A percentile compares a stretch with the other conserved stretches of the same genome.
Conservation (phyloP, 2,797 vertebrate genomes). For the Harpagifer antarcticus region DNA sequence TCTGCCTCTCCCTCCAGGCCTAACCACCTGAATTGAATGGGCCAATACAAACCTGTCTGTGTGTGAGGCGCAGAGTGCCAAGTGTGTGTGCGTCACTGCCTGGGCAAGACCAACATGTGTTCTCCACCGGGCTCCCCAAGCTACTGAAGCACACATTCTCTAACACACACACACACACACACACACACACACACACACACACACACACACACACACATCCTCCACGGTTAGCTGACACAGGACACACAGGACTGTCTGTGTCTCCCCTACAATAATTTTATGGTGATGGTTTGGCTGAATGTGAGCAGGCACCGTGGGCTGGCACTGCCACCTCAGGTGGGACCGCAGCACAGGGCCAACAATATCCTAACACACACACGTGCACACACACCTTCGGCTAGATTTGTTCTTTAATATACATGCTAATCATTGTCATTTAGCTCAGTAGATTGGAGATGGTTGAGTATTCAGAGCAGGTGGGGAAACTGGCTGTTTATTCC, state of each 20-base stretch:
- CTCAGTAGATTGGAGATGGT: conserved; percentile 39
- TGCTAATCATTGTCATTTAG: conserved; percentile 69
- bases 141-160: conserved; percentile 57
- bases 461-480: conserved; percentile 61
- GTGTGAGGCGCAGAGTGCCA: conserved; percentile 80
- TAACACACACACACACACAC: conserved; percentile 30
- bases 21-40: conserved; percentile 85
- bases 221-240: conserved; percentile 63
- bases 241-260: conserved; percentile 80
- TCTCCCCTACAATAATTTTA: conserved; percentile 78
- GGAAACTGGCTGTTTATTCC: conserved; percentile 41
- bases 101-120: conserved; percentile 79
- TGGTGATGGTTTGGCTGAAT: conserved; percentile 80
- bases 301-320: conserved; percentile 61
- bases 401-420: conserved; percentile 79
- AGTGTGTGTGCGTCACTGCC: conserved; percentile 87
- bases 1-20: conserved; percentile 70
- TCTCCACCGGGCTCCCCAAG: conserved; percentile 70
- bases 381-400: conserved; percentile 2
- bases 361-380: conserved; percentile 34
- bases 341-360: conserved; percentile 51
- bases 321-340: conserved; percentile 73
- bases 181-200: conserved; percentile 53
- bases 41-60: conserved; percentile 83
- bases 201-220: conserved; percentile 30